Base-by-base conservation (phyloP, 2,888 invertebrate genomes). In the Hyppa rectilinea region DNA sequence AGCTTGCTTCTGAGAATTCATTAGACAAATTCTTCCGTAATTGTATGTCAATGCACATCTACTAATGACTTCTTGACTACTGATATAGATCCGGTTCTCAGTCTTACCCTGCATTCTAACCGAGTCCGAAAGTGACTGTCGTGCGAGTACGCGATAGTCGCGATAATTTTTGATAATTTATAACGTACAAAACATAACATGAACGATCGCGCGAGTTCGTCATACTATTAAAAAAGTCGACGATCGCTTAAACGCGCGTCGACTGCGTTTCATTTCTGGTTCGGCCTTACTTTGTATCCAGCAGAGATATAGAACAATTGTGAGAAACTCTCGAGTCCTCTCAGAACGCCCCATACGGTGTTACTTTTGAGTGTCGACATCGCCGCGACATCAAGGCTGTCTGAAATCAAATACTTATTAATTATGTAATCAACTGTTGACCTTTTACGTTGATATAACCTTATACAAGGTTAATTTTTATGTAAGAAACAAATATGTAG, bases 301-400 rank as follows among this genome's bases (percentile, higher is more conserved):
- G 90, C 86, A 31, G 89, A 90, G 70, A 88, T 85, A 71, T 94
- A 94, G 43, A 59, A 59, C 45, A 59, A 45, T 29, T 59, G 59
- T 31, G 45, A n/a, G 17, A 59, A 59, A 59, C n/a, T 59, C 59
- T 59, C 59, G n/a, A 59, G 59, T 31, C 59, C 59, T 31, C 59
- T 45, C 17, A 59, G 31, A 61, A 97, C 96, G 45, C 99, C 99
- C 99, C 99, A 99, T 80, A 98, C 94, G 3, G 97, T 96, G 26
- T 78, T 55, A 73, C 93, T 92, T 5, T 56, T 82, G 9, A 95
- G 75, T 29, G 38, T 82, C 0, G 90, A 83, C 1, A 68, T 80
- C 1, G 74, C 26, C 0, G 87, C 80, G 0, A 94, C 82, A 1
- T 84, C 89, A 12, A 95, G 87, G 52, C 86, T 88, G 80, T 95